Conservation (phyloP, 2,113 vertebrate species). For the Choloepus hoffmanni region DNA sequence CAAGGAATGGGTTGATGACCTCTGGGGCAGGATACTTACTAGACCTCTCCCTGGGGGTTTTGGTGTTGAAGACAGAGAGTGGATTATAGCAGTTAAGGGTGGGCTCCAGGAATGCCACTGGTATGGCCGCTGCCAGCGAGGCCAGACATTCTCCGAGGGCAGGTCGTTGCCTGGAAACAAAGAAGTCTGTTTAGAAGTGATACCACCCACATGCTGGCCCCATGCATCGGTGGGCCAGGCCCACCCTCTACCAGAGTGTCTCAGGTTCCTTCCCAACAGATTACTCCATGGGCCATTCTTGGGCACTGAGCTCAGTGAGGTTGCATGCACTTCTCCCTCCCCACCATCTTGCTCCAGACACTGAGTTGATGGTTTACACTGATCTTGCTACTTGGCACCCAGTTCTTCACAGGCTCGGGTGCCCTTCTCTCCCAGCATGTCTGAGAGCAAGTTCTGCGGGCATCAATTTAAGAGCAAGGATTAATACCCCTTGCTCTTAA, state of each 20-base stretch:
- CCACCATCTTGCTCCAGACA: neutral
- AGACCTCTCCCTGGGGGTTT: slow-evolving; percentile 93
- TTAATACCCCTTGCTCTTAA: neutral
- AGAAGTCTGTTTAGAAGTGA: slow-evolving; percentile 67
- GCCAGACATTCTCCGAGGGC: slow-evolving; percentile 98
- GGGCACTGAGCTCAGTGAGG: neutral
- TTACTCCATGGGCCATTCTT: neutral
- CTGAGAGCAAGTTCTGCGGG: neutral
- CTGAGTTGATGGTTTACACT: neutral
- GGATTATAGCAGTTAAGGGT: slow-evolving; percentile 95
- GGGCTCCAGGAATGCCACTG: slow-evolving; percentile 98
- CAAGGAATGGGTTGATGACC: neutral
- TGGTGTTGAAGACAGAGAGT: slow-evolving; percentile 97
- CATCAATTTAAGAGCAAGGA: neutral
- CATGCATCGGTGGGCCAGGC: neutral
- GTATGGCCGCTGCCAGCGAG: slow-evolving; percentile 96
- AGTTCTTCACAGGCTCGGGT: neutral
- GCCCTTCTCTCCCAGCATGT: neutral
- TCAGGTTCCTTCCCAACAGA: neutral
- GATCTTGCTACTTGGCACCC: neutral
- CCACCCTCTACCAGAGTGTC: neutral
- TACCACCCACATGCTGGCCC: neutral
- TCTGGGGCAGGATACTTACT: slow-evolving; percentile 88
- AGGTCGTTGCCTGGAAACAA: slow-evolving; percentile 93
- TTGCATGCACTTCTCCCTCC: too few relatives aligned